Evolutionary conservation across 2,113 vertebrate species (phyloP), one percentile per base, ranked within the genome.

Genomic region (Carettochelys insculpta): DNA sequence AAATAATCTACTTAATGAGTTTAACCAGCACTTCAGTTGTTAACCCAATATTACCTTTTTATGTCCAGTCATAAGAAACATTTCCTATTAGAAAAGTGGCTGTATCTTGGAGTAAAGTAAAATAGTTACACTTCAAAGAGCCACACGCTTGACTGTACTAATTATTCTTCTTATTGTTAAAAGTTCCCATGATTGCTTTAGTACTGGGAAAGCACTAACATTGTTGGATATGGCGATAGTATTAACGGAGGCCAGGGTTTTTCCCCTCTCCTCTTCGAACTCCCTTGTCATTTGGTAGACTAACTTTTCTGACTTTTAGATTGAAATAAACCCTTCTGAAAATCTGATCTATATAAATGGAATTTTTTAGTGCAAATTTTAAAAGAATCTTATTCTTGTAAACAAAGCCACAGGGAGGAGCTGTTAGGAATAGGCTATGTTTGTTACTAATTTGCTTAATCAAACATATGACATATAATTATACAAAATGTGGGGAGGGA

Each of bases 391-490:
- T 71, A 19, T 71, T 12, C 22, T 19, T n/a, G 17, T 68, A 38
- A 34, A n/a, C 61, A 68, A 38, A n/a, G 61, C 58, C 16, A 31
- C 13, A n/a, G 58, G 17, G 58, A 71, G 34, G 20, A n/a, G 6
- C 56, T 61, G n/a, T 71, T 71, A 71, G n/a, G 34, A 71, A 71
- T 41, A 11, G 22, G 38, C 38, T 71, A 71, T n/a, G 38, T 71
- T 41, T 71, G 0, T 19, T 85, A 68, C 17, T 16, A 3, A 1
- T 43, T 24, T 58, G 2, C 1, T 2, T n/a, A 54, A 2, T 54
- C 65, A 77, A 2, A 58, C 19, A 9, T 20, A 31, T 53, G 20
- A 38, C 20, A 68, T n/a, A 8, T 20, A 24, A 38, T n/a, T 5
- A 4, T 41, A 41, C n/a, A 71, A n/a, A 71, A 71, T 41, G n/a